Conservation (phyloP, 2,888 invertebrate species). For the Mythimna ferrago region DNA sequence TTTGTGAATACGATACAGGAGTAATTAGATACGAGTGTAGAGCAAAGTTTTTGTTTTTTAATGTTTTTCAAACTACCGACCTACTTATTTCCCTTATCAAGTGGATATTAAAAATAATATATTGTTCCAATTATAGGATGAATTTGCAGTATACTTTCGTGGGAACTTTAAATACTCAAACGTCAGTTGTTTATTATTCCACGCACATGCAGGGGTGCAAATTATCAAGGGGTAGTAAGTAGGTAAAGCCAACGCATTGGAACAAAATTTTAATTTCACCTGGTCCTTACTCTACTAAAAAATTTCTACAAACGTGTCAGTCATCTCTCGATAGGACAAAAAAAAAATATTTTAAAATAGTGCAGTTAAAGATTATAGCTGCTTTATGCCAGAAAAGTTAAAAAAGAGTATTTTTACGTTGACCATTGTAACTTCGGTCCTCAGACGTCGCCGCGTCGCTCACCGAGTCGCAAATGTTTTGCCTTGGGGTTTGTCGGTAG, state of each 20-base stretch:
- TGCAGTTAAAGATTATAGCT: too few relatives aligned
- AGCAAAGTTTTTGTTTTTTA: too few relatives aligned
- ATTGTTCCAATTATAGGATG: background rate
- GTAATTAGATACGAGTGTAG: too few relatives aligned
- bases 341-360: too few relatives aligned
- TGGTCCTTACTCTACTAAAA: background rate
- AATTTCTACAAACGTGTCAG: background rate
- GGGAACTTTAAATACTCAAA: background rate
- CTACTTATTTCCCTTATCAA: background rate
- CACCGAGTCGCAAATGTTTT: too few relatives aligned
- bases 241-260: background rate
- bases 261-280: background rate
- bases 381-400: too few relatives aligned
- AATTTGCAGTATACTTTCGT: background rate
- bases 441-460: too few relatives aligned
- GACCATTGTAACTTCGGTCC: too few relatives aligned
- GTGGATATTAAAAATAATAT: background rate
- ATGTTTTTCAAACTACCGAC: background rate
- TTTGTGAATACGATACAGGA: too few relatives aligned
- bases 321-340: background rate
- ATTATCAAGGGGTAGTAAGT: background rate
- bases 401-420: too few relatives aligned
- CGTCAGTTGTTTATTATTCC: conserved; percentile 10
- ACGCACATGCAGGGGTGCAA: background rate
- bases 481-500: too few relatives aligned